These are phyloP conservation scores for Leptonema lineaticorne DNA, from an alignment of 1,140 invertebrate genomes.

Conservation along the genomic window DNA sequence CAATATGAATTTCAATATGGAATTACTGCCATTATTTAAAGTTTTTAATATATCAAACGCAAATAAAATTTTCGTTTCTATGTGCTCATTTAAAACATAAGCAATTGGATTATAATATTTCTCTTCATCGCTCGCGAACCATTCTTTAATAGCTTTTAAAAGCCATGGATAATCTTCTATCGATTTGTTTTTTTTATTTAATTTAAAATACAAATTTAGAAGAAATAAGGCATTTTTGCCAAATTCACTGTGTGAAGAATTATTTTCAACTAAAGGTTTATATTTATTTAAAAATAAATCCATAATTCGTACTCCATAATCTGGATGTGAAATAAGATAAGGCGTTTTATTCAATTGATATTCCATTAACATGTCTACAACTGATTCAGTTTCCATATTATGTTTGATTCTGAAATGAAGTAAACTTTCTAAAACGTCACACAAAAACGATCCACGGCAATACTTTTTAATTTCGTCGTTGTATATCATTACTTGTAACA, in stretches of 20 bases:
- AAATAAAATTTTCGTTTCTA: constrained; percentile 30
- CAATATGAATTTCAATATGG: constrained; percentile 23
- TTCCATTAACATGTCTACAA: constrained; percentile 28
- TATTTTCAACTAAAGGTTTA: constrained; percentile 21
- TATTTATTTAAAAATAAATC: constrained; percentile 29
- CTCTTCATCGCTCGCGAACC: not conserved
- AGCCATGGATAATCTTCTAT: constrained; percentile 22
- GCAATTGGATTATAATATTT: not conserved
- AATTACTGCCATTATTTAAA: constrained; percentile 19
- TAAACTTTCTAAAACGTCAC: constrained; percentile 7
- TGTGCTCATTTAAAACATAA: not conserved
- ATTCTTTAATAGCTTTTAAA: constrained; percentile 18
- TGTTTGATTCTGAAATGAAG: constrained; percentile 24
- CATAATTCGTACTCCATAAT: constrained; percentile 22
- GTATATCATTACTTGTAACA: constrained; percentile 33
- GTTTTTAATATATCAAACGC: constrained; percentile 24
- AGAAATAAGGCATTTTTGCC: constrained; percentile 2
- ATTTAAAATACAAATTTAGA: not conserved
- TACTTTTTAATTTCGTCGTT: constrained; percentile 31
- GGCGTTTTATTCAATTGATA: constrained; percentile 26
- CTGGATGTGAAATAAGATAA: constrained; percentile 11
- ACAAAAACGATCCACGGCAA: constrained; percentile 24
- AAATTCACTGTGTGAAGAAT: not conserved
- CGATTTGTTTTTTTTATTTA: not conserved
- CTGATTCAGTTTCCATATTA: constrained; percentile 18